Percentiles rank a stretch among this genome's conserved stretches.
Conservation (phyloP, 2,113 vertebrate species). For the Narcine bancroftii region DNA sequence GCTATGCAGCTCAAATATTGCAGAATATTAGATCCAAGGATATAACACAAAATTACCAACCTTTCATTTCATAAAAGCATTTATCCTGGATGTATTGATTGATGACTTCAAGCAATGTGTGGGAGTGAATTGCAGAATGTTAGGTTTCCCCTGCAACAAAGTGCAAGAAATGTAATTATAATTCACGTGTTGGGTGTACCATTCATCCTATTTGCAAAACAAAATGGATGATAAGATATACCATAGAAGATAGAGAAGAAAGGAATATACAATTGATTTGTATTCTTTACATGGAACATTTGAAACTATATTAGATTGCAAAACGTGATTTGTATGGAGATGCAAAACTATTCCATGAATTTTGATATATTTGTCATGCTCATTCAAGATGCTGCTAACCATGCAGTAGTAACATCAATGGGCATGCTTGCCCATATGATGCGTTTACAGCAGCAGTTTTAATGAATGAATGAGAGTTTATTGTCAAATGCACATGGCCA, state of each 20-base stretch:
- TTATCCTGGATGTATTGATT: not conserved
- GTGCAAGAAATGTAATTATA: conserved; percentile 11
- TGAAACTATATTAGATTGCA: no score
- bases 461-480: no score
- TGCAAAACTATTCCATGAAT: no score
- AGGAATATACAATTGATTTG: no score
- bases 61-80: not conserved
- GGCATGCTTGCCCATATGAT: no score
- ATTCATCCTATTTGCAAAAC: not conserved
- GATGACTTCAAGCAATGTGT: not conserved
- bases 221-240: not conserved
- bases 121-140: conserved; percentile 11
- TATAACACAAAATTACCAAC: not conserved
- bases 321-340: no score
- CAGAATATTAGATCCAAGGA: not conserved
- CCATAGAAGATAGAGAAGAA: not conserved
- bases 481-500: no score
- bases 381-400: no score
- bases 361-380: no score
- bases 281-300: no score
- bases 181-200: not conserved
- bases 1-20: not conserved
- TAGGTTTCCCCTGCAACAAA: not conserved
- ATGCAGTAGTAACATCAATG: no score
- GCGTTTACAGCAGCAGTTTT: no score